A percentile compares a stretch with the other conserved stretches of the same genome.
These are phyloP conservation scores for Ochropleura plecta DNA, from an alignment of 2,888 invertebrate genomes.

Conservation along the genomic window DNA sequence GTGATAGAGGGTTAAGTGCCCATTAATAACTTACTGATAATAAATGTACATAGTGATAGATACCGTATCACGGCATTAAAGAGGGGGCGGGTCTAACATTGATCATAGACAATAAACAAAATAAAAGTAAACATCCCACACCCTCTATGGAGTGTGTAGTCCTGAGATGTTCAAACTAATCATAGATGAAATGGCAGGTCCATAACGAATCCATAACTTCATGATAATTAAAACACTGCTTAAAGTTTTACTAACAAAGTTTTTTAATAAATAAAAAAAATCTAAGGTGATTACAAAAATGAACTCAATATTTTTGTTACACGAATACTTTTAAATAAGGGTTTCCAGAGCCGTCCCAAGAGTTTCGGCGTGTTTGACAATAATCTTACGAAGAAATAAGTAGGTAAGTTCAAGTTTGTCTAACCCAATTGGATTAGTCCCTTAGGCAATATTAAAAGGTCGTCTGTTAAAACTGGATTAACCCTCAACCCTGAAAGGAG, in stretches of 20 bases:
- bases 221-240: not conserved
- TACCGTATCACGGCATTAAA: too few species aligned
- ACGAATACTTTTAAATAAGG: constrained; percentile 29
- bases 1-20: too few species aligned
- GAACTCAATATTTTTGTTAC: constrained; percentile 22
- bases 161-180: not conserved
- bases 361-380: constrained; percentile 30
- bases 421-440: constrained; percentile 39
- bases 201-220: not conserved
- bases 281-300: constrained; percentile 2
- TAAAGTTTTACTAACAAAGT: not conserved
- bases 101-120: too few species aligned
- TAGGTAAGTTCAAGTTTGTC: constrained; percentile 38
- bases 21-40: too few species aligned
- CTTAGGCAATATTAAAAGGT: constrained; percentile 37
- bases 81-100: too few species aligned
- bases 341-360: constrained; percentile 13
- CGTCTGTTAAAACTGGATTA: constrained; percentile 25
- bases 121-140: too few species aligned
- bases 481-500: constrained; percentile 9
- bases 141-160: too few species aligned
- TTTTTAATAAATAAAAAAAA: not conserved
- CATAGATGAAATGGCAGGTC: not conserved
- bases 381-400: constrained; percentile 25
- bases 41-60: too few species aligned